Percentiles rank a stretch among this genome's conserved stretches.
phyloP scores from a whole-genome alignment of 2,113 vertebrate genomes.

The Protomyctophum bolini region DNA sequence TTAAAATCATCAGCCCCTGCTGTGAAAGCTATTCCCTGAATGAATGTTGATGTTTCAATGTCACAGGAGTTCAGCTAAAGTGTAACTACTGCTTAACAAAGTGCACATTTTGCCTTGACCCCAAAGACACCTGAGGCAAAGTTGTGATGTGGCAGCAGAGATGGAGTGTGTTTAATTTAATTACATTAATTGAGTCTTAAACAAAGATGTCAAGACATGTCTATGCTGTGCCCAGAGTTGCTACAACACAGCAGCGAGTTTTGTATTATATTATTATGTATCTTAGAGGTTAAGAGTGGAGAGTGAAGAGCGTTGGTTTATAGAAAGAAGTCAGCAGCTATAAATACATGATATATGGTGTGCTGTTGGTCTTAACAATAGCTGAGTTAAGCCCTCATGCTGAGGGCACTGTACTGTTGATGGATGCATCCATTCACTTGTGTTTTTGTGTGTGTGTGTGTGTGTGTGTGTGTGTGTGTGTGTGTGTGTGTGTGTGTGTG shows the following conservation, averaged over 20 bases:
- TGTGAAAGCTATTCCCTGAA: slow-evolving; percentile 46
- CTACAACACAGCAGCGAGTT: background rate
- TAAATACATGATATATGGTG: slow-evolving; percentile 32
- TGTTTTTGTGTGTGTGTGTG: background rate
- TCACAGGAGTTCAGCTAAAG: slow-evolving; percentile 50
- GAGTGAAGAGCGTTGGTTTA: slow-evolving; percentile 9
- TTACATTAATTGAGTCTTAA: background rate
- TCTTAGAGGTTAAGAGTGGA: background rate
- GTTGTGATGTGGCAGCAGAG: slow-evolving; percentile 19
- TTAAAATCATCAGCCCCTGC: slow-evolving; percentile 40
- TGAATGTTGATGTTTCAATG: slow-evolving; percentile 51
- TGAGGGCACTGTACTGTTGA: slow-evolving; percentile 40
- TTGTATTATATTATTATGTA: background rate
- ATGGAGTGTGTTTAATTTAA: slow-evolving; percentile 1
- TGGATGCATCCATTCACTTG: slow-evolving; percentile 22
- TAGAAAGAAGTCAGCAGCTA: slow-evolving; percentile 34
- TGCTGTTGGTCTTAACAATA: slow-evolving; percentile 39
- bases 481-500: slow-evolving; percentile 2
- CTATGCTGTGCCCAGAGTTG: background rate
- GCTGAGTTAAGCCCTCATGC: slow-evolving; percentile 30
- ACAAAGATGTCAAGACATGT: background rate
- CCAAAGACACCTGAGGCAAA: slow-evolving; percentile 13
- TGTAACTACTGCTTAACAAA: slow-evolving; percentile 37
- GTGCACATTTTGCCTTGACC: slow-evolving; percentile 21
- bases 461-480: slow-evolving; percentile 4